Percentiles rank a stretch among this genome's conserved stretches.
Evolutionary conservation across 2,888 invertebrate genomes (phyloP).

Genomic region (Philereme vetulata): DNA sequence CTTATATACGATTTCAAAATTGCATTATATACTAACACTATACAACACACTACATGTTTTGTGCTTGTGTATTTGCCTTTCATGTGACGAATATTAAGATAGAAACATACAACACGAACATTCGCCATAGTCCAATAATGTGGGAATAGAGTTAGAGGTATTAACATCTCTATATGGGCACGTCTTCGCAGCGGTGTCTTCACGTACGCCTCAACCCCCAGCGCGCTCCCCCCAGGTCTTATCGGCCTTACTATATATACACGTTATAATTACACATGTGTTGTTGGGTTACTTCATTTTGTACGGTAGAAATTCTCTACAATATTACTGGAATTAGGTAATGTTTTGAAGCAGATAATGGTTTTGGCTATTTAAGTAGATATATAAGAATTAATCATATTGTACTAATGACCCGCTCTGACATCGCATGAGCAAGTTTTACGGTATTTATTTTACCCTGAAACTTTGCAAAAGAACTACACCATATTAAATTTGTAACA

Average conservation of each 20-base stretch:
- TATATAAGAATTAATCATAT: not conserved
- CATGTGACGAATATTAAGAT: no score
- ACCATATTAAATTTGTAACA: no score
- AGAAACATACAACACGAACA: no score
- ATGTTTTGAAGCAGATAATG: not conserved
- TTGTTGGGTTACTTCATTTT: constrained; percentile 36
- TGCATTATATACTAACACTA: no score
- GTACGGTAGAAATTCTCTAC: constrained; percentile 15
- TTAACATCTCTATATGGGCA: constrained; percentile 56
- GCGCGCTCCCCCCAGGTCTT: constrained; percentile 67
- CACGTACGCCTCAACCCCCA: constrained; percentile 67
- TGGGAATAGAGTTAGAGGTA: constrained; percentile 18
- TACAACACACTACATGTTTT: no score
- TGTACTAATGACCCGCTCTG: no score
- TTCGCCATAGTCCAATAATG: not conserved
- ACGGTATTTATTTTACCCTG: no score
- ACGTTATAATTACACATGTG: constrained; percentile 53
- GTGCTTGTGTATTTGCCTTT: no score
- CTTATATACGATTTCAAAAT: no score
- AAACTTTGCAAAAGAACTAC: no score
- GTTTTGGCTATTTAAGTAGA: not conserved
- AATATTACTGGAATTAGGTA: constrained; percentile 8
- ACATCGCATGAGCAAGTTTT: no score
- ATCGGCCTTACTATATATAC: constrained; percentile 64
- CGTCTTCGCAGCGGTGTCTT: constrained; percentile 78